phyloP scores from a whole-genome alignment of 1,140 invertebrate genomes.

The Babylonia areolata region DNA sequence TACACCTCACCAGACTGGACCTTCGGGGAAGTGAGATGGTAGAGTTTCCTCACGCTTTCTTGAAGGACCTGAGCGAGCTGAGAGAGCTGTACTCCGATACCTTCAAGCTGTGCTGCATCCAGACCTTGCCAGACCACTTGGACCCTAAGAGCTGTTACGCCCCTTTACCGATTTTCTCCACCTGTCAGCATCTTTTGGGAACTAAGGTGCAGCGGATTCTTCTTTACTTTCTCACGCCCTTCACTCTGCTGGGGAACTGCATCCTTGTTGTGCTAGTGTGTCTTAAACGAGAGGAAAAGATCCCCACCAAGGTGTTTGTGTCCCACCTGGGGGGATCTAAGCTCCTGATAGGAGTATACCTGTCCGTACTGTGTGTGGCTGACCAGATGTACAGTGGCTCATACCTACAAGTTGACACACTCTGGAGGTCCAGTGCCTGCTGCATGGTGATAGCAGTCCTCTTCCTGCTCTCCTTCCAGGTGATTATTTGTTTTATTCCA shows the following conservation, averaged over 20 bases:
- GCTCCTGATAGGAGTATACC: conserved; percentile 65
- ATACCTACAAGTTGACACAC: conserved; percentile 46
- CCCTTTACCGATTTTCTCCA: conserved; percentile 45
- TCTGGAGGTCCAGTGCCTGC: conserved; percentile 20
- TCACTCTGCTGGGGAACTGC: conserved; percentile 45
- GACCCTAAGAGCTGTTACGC: conserved; percentile 45
- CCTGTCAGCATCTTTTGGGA: conserved; percentile 52
- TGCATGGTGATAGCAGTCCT: conserved; percentile 30
- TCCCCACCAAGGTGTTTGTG: conserved; percentile 46
- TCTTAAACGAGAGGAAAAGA: background rate
- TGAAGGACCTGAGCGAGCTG: conserved; percentile 40
- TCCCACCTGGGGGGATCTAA: conserved; percentile 58
- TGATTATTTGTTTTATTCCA: no score
- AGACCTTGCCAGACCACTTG: background rate
- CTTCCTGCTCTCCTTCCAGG: conserved; percentile 37
- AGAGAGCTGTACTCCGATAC: conserved; percentile 38
- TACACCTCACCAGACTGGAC: conserved; percentile 13
- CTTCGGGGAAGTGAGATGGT: conserved; percentile 12
- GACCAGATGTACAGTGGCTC: conserved; percentile 55
- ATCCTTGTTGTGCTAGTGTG: conserved; percentile 37
- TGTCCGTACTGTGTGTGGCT: conserved; percentile 62
- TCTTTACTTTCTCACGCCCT: conserved; percentile 40
- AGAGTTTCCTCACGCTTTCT: conserved; percentile 31
- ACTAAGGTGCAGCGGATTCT: conserved; percentile 32
- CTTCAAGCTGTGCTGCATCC: conserved; percentile 48